Evolutionary conservation across 2,113 vertebrate species (phyloP).

Genomic region (Brachypteracias leptosomus): DNA sequence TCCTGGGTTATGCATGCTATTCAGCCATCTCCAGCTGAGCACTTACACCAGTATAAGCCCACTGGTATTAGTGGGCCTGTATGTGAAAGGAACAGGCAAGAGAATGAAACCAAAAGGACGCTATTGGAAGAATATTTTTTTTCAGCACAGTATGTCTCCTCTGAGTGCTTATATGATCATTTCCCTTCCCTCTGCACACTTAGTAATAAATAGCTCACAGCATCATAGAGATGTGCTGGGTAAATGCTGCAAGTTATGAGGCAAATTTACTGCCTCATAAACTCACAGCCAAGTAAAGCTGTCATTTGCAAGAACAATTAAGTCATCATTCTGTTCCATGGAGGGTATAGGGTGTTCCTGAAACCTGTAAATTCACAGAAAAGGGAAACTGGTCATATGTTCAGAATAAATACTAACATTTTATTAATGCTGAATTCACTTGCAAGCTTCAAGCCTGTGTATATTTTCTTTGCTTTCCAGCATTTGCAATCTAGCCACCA

Average conservation of each 20-base stretch:
- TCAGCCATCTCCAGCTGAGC: neutral
- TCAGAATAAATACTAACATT: neutral
- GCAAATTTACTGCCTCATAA: constrained; percentile 66
- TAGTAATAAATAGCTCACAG: constrained; percentile 55
- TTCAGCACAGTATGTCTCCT: neutral
- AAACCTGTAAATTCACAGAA: neutral
- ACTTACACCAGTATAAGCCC: neutral
- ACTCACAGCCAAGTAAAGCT: constrained; percentile 66
- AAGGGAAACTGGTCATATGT: neutral
- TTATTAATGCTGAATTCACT: neutral
- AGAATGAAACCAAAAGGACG: neutral
- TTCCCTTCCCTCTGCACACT: neutral
- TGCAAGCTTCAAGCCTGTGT: neutral
- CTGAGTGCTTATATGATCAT: constrained; percentile 2
- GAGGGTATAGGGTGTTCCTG: constrained; percentile 17
- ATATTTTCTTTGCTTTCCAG: neutral
- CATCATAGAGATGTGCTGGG: constrained; percentile 33
- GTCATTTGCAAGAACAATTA: constrained; percentile 66
- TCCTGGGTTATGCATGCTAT: neutral
- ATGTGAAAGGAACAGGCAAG: neutral
- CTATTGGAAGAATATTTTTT: neutral
- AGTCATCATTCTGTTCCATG: constrained; percentile 18
- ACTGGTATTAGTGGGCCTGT: neutral
- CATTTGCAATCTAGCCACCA: neutral
- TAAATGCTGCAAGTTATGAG: constrained; percentile 55